phyloP scores from a whole-genome alignment of 2,797 vertebrate genomes.

The Mallotus villosus region DNA sequence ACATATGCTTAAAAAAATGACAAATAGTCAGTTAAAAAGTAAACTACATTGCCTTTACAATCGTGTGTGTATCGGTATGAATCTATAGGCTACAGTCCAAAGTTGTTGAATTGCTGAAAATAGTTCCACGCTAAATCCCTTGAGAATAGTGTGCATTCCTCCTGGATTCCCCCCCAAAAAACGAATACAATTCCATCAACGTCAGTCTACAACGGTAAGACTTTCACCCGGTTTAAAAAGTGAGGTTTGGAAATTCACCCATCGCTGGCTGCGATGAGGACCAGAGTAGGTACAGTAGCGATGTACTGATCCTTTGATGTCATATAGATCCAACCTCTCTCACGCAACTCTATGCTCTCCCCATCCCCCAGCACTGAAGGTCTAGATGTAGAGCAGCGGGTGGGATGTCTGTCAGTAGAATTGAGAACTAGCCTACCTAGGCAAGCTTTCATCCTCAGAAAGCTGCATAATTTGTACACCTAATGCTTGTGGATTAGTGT shows the following conservation, averaged over 20 bases:
- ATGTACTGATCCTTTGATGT: slow-evolving; percentile 16
- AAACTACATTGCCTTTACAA: not conserved
- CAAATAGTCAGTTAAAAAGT: not conserved
- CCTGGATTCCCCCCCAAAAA: not conserved
- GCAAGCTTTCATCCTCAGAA: too few relatives aligned
- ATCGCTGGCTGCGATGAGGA: not conserved
- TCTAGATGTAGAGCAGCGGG: too few relatives aligned
- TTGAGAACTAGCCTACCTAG: too few relatives aligned
- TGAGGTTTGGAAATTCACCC: not conserved
- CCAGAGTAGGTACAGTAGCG: not conserved
- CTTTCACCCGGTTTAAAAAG: not conserved
- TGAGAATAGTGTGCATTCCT: not conserved
- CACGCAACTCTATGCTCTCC: slow-evolving; percentile 1
- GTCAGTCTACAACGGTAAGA: not conserved
- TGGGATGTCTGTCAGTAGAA: not conserved
- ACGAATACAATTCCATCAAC: not conserved
- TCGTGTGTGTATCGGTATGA: not conserved
- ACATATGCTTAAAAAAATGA: not conserved
- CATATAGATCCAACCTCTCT: slow-evolving; percentile 6
- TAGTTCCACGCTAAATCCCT: not conserved
- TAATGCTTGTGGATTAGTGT: too few relatives aligned
- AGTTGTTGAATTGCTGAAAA: not conserved
- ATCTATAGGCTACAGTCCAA: not conserved
- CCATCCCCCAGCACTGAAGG: slow-evolving; percentile 2
- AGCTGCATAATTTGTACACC: too few relatives aligned